Evolutionary conservation across 2,797 vertebrate genomes (phyloP).

Genomic region (Premnoplex brunnescens): DNA sequence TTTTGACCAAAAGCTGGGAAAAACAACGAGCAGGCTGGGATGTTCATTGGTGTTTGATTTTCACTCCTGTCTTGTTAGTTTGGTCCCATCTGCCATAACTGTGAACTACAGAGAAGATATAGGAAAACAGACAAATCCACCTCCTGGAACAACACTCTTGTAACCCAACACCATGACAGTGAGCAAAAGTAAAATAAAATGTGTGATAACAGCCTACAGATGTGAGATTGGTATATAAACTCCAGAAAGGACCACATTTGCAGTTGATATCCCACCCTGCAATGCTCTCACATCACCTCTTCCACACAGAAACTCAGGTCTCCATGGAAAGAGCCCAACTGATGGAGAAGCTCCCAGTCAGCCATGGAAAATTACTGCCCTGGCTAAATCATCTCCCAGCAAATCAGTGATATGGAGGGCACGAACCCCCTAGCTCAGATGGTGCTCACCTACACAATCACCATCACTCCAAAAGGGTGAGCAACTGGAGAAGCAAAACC

Average conservation of each 20-base stretch:
- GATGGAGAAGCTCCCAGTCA: neutral
- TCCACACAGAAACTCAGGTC: neutral
- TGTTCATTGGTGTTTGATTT: rapidly evolving
- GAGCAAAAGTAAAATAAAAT: neutral
- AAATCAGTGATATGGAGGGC: neutral
- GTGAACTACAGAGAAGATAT: neutral
- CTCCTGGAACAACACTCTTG: neutral
- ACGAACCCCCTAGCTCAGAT: neutral
- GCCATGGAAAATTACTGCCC: neutral
- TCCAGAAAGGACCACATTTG: neutral
- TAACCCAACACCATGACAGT: rapidly evolving
- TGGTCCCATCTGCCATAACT: neutral
- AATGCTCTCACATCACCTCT: neutral
- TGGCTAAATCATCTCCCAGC: neutral
- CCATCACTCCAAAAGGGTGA: neutral
- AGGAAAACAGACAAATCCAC: neutral
- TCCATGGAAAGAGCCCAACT: neutral
- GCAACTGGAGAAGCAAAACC: neutral
- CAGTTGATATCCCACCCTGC: neutral
- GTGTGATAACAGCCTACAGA: neutral
- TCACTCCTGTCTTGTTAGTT: neutral
- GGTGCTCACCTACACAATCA: neutral
- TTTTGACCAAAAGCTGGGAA: neutral
- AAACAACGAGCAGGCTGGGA: neutral
- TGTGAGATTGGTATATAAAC: neutral